phyloP scores from a whole-genome alignment of 1,140 invertebrate genomes.

The Centruroides vittatus region DNA sequence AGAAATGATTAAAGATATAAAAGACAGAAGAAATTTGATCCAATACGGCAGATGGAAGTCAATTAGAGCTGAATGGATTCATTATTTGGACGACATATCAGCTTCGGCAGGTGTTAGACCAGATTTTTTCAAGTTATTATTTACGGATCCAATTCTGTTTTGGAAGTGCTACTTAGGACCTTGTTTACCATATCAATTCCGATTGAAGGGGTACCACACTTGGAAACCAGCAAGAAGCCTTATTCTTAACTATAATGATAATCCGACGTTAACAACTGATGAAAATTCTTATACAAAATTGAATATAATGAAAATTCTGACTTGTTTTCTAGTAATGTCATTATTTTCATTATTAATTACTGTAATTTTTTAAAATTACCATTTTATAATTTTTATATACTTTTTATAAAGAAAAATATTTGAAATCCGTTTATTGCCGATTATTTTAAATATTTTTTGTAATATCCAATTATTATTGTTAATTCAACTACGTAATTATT shows the following conservation, averaged over 20 bases:
- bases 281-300: no score
- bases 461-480: no score
- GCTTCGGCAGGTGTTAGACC: conserved; percentile 26
- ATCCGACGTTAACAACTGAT: no score
- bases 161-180: conserved; percentile 26
- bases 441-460: no score
- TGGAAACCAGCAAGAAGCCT: conserved; percentile 30
- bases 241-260: conserved; percentile 16
- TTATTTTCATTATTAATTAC: no score
- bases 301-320: no score
- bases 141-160: conserved; percentile 27
- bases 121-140: conserved; percentile 23
- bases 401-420: no score
- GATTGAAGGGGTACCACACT: conserved; percentile 26
- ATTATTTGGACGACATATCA: conserved; percentile 29
- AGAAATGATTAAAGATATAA: conserved; percentile 13
- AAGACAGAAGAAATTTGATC: conserved; percentile 14
- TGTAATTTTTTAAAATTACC: no score
- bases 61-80: conserved; percentile 27
- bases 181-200: conserved; percentile 30
- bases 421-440: no score
- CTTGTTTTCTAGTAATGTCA: no score
- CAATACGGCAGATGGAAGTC: conserved; percentile 14
- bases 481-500: no score
- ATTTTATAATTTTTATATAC: no score